A percentile compares a stretch with the other conserved stretches of the same genome.
Evolutionary conservation across 2,888 invertebrate genomes (phyloP).

Genomic region (Acleris literana): DNA sequence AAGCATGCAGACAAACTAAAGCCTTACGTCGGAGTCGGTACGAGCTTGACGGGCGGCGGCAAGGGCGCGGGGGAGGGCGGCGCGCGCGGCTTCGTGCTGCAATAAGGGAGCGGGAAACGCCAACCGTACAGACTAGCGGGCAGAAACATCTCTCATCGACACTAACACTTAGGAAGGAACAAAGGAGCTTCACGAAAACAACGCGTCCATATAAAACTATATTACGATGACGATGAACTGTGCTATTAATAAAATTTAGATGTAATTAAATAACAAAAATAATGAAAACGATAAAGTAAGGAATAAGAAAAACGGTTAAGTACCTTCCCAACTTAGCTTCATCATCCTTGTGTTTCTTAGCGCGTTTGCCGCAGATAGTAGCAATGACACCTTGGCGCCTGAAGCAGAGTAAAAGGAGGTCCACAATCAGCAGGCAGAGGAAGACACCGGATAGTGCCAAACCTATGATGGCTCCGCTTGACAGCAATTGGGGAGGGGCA

Average conservation of each 20-base stretch:
- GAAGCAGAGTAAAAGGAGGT: constrained; percentile 90
- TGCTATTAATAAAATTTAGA: constrained; percentile 52
- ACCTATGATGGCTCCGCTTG: constrained; percentile 91
- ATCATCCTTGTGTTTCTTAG: constrained; percentile 89
- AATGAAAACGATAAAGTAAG: constrained; percentile 14
- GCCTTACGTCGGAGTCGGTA: constrained; percentile 87
- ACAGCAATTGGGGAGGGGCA: constrained; percentile 82
- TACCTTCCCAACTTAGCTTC: constrained; percentile 94
- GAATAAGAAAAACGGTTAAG: constrained; percentile 44
- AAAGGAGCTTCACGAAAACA: constrained; percentile 34
- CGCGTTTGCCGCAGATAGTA: constrained; percentile 86
- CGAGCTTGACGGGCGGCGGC: constrained; percentile 90
- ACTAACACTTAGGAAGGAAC: constrained; percentile 65
- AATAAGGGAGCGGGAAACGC: constrained; percentile 98
- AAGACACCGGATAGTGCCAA: constrained; percentile 92
- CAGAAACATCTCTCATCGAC: constrained; percentile 84
- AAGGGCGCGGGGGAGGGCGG: constrained; percentile 91
- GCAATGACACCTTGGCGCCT: constrained; percentile 87
- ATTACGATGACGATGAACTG: constrained; percentile 64
- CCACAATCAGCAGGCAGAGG: constrained; percentile 91
- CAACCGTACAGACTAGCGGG: constrained; percentile 95
- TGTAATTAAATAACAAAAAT: constrained; percentile 35
- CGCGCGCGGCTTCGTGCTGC: constrained; percentile 93
- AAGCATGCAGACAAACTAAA: constrained; percentile 76
- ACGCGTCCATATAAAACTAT: constrained; percentile 48